A percentile compares a stretch with the other conserved stretches of the same genome.
Conservation (phyloP, 2,888 invertebrate species). For the Amphipyra berbera region DNA sequence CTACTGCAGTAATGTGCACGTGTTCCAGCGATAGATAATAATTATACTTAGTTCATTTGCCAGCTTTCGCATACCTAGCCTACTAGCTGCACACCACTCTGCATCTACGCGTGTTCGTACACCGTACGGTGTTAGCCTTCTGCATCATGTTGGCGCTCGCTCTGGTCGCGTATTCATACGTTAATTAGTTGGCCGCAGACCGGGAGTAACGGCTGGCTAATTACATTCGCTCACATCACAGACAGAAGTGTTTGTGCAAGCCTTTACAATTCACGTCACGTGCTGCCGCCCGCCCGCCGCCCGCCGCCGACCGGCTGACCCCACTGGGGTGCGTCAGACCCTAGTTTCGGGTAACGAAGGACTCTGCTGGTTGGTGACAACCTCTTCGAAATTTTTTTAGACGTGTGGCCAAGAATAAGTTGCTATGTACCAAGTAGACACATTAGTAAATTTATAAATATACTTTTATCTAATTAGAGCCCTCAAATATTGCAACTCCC, state of each 20-base stretch:
- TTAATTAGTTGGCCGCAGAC: slow-evolving; percentile 43
- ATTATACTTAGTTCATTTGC: too few relatives aligned
- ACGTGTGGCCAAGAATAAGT: too few relatives aligned
- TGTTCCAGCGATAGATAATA: too few relatives aligned
- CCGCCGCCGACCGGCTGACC: background rate
- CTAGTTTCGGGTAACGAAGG: background rate
- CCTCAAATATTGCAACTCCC: too few relatives aligned
- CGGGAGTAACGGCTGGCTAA: slow-evolving; percentile 45
- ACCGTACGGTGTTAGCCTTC: background rate
- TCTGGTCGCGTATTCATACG: slow-evolving; percentile 46
- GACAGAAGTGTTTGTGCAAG: slow-evolving; percentile 6
- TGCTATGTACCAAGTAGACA: too few relatives aligned
- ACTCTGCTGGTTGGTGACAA: background rate
- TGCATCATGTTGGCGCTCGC: background rate
- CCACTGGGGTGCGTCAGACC: background rate
- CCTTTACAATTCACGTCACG: slow-evolving; percentile 9
- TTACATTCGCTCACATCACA: slow-evolving; percentile 31
- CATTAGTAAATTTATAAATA: too few relatives aligned
- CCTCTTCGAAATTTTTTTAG: background rate
- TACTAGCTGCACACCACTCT: too few relatives aligned
- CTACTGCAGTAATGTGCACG: too few relatives aligned
- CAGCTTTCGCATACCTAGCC: too few relatives aligned
- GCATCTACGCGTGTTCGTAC: too few relatives aligned
- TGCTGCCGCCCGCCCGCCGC: too few relatives aligned
- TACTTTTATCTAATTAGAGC: too few relatives aligned